These are phyloP conservation scores for Drosophila ohnishii DNA, from an alignment of 1,140 invertebrate species.

Conservation along the genomic window DNA sequence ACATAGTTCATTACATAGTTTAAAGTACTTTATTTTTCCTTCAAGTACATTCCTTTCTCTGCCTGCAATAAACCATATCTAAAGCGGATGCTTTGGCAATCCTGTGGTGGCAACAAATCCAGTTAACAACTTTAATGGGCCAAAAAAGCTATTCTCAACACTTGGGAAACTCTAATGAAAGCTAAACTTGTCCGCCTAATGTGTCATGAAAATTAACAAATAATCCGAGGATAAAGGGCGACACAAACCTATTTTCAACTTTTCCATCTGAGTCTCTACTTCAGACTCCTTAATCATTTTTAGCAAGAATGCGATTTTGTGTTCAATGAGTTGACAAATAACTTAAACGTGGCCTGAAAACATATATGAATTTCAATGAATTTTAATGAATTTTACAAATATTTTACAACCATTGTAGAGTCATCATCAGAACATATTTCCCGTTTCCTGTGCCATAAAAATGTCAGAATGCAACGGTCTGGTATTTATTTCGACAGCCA, in stretches of 20 bases:
- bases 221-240: background rate
- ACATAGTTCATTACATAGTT: background rate
- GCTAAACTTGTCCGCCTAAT: constrained; percentile 30
- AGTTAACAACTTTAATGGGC: constrained; percentile 69
- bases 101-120: constrained; percentile 32
- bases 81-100: background rate
- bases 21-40: background rate
- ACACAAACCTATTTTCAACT: constrained; percentile 15
- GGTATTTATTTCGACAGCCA: constrained; percentile 44
- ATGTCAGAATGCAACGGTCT: constrained; percentile 34
- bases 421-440: constrained; percentile 12
- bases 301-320: background rate
- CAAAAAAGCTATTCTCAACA: constrained; percentile 40
- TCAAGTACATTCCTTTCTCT: background rate
- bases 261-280: constrained; percentile 4
- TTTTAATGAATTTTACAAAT: background rate
- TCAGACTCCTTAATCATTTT: background rate
- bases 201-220: constrained; percentile 41
- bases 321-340: constrained; percentile 30
- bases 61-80: constrained; percentile 6
- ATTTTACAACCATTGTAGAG: background rate
- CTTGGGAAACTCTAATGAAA: constrained; percentile 19
- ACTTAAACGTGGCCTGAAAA: constrained; percentile 6
- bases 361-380: background rate
- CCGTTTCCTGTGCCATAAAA: constrained; percentile 26